Evolutionary conservation across 2,888 invertebrate genomes (phyloP).

Genomic region (Chironomus tentans): DNA sequence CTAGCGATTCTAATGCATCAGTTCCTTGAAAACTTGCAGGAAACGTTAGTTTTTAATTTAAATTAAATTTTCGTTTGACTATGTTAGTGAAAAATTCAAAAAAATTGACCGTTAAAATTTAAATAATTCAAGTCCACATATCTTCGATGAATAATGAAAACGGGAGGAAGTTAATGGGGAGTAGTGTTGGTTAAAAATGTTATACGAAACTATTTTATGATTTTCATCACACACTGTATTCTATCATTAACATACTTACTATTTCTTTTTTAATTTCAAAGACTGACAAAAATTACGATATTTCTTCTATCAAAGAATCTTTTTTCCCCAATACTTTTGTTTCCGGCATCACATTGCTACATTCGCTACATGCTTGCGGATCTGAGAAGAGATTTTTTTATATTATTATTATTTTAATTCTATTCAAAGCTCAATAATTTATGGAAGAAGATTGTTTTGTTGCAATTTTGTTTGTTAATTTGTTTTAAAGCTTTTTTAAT

Average conservation of each 20-base stretch:
- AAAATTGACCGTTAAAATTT: too few species aligned
- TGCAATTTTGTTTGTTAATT: slow-evolving; percentile 9
- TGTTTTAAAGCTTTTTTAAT: background rate
- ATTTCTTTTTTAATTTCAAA: background rate
- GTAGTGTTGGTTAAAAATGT: too few species aligned
- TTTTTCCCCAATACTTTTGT: background rate
- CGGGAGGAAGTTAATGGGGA: background rate
- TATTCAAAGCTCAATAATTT: background rate
- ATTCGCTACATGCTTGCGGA: background rate
- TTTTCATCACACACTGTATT: too few species aligned
- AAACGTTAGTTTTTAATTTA: too few species aligned
- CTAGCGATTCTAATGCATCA: too few species aligned
- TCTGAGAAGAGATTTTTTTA: slow-evolving; percentile 5
- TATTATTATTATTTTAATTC: background rate
- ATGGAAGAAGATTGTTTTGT: background rate
- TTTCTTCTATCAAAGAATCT: background rate
- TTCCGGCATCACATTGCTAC: background rate
- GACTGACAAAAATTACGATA: background rate
- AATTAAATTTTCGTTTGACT: too few species aligned
- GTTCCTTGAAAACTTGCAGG: too few species aligned
- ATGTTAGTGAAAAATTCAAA: too few species aligned
- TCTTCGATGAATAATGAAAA: too few species aligned
- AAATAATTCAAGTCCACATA: too few species aligned
- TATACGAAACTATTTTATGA: too few species aligned
- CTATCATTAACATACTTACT: too few species aligned